Evolutionary conservation across 2,888 invertebrate species (phyloP).

Genomic region (Zele albiditarsus): DNA sequence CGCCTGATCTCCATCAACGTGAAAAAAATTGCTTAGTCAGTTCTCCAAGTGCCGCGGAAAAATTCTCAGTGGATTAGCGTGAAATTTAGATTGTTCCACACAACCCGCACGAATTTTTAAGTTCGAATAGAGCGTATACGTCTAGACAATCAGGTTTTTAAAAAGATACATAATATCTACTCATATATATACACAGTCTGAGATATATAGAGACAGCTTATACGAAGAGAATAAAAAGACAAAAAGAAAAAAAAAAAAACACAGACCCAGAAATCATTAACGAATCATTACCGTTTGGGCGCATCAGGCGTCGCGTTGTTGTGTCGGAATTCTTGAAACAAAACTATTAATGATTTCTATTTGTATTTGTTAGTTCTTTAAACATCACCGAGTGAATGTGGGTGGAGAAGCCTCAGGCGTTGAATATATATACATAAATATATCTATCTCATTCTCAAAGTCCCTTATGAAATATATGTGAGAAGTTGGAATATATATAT

Average conservation of each 20-base stretch:
- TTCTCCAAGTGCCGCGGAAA: conserved; percentile 24
- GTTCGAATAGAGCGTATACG: conserved; percentile 16
- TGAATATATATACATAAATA: neutral
- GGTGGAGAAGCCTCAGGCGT: conserved; percentile 43
- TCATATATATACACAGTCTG: conserved; percentile 33
- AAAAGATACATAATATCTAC: conserved; percentile 33
- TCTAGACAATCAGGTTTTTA: conserved; percentile 29
- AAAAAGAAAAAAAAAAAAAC: conserved; percentile 32
- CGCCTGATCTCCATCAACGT: neutral
- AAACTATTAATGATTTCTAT: conserved; percentile 71
- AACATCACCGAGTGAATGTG: conserved; percentile 39
- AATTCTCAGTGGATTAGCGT: conserved; percentile 56
- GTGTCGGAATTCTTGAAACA: conserved; percentile 65
- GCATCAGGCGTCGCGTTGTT: conserved; percentile 33
- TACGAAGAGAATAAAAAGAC: conserved; percentile 3
- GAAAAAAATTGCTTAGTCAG: conserved; percentile 43
- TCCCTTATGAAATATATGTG: conserved; percentile 66
- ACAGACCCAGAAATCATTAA: conserved; percentile 61
- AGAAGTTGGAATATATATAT: conserved; percentile 59
- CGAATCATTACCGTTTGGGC: conserved; percentile 46
- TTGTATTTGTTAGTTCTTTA: conserved; percentile 63
- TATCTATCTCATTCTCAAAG: conserved; percentile 33
- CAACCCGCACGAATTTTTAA: conserved; percentile 24
- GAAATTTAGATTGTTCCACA: conserved; percentile 60
- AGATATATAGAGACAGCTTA: conserved; percentile 1